phyloP scores from a whole-genome alignment of 1,140 invertebrate species.

The Drosophila lini region DNA sequence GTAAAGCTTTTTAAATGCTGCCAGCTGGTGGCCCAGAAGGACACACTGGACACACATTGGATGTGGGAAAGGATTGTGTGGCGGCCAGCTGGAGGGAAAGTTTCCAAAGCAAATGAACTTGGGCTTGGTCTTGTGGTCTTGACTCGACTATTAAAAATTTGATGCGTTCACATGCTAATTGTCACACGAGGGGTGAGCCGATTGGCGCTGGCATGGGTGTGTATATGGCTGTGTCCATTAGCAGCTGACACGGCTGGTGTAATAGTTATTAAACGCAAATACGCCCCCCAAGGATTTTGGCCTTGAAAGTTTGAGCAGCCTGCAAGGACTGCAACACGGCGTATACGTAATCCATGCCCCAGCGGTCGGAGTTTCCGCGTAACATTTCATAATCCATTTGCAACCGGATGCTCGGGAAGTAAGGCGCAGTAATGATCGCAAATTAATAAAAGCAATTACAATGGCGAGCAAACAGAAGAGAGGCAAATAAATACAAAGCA shows the following conservation, averaged over 20 bases:
- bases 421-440: constrained; percentile 52
- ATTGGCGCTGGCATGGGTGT: not conserved
- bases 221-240: constrained; percentile 31
- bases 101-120: constrained; percentile 48
- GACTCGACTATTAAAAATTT: constrained; percentile 54
- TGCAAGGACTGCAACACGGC: constrained; percentile 22
- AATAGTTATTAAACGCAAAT: constrained; percentile 21
- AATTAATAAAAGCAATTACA: constrained; percentile 57
- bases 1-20: constrained; percentile 43
- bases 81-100: constrained; percentile 39
- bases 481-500: constrained; percentile 42
- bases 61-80: constrained; percentile 42
- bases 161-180: constrained; percentile 61
- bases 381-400: constrained; percentile 72
- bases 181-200: constrained; percentile 46
- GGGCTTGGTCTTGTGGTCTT: constrained; percentile 33
- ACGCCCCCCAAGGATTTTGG: constrained; percentile 26
- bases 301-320: constrained; percentile 12
- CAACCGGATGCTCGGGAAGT: constrained; percentile 51
- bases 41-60: constrained; percentile 12
- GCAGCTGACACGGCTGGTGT: constrained; percentile 32
- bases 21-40: constrained; percentile 48
- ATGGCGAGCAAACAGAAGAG: constrained; percentile 20
- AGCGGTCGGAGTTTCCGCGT: constrained; percentile 26
- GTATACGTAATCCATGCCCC: constrained; percentile 17